Evolutionary conservation across 23 tunicate species (phyloP).

Genomic region (Halocynthia aurantium): DNA sequence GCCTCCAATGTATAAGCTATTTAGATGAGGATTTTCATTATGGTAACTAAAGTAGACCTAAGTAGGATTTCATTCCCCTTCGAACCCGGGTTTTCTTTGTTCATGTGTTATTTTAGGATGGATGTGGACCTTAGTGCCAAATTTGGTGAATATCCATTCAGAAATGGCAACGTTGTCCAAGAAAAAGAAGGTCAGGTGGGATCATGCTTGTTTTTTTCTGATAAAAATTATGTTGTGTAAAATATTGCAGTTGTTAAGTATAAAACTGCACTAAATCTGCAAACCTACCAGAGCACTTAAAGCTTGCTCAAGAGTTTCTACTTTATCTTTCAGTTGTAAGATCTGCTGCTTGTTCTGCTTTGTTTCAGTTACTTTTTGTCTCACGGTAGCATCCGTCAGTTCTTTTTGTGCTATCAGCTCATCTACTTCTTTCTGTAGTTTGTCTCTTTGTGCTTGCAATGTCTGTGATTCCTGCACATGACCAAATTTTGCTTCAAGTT

Average conservation of each 20-base stretch:
- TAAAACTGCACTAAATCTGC: neutral
- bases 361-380: constrained; percentile 71
- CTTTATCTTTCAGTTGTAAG: constrained; percentile 41
- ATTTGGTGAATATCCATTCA: too few species aligned
- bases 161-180: too few species aligned
- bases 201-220: neutral
- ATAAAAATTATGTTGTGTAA: neutral
- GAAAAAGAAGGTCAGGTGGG: too few species aligned
- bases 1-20: too few species aligned
- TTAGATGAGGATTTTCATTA: too few species aligned
- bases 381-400: constrained; percentile 62
- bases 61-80: too few species aligned
- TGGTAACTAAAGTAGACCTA: too few species aligned
- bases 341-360: constrained; percentile 80
- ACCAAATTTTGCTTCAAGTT: too few species aligned
- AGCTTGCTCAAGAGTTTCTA: constrained; percentile 42
- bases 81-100: too few species aligned
- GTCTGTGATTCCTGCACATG: constrained; percentile 41
- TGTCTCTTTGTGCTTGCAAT: constrained; percentile 37
- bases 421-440: constrained; percentile 41
- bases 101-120: too few species aligned
- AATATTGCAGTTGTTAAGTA: neutral
- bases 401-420: constrained; percentile 50
- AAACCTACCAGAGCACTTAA: constrained; percentile 54
- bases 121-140: too few species aligned